Base-by-base conservation (phyloP, 2,888 invertebrate genomes). In the Neocrepidodera transversa region DNA sequence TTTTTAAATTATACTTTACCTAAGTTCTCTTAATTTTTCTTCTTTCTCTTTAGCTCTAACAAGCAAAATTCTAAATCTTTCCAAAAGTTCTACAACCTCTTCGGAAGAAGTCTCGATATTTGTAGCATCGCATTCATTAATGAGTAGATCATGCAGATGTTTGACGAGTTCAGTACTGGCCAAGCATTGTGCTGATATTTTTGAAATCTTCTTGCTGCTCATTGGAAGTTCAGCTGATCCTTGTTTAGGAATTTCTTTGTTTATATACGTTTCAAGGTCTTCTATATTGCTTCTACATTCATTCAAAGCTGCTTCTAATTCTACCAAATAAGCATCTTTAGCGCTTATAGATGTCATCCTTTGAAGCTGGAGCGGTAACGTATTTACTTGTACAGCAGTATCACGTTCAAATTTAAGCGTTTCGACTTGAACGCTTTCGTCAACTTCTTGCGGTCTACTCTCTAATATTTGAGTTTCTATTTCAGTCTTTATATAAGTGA, bases 371-470 rank as follows among this genome's bases (percentile, higher is more conserved):
- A 82, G 82, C 0, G 85, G 85, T 35, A 93, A 78, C 0, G 93
- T 94, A 73, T 93, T 88, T 1, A 93, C 93, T 82, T 94, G 93
- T 3, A 91, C 87, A 0, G 89, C 87, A 0, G 86, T 86, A 71
- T 93, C 92, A 11, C 86, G 86, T 73, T 91, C 92, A 78, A 90
- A 88, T 76, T 83, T 87, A 5, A 89, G 80, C 0, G 91, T 91
- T 63, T 92, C 88, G 7, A 91, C 90, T 80, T 92, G 85, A 1
- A 85, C 82, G 38, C 84, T 80, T 72, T 87, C 85, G 58, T 86
- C 84, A 0, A 84, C 82, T 57, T 84, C 85, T 10, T 65, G 67
- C n/a, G 64, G 70, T 42, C 71, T 70, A 23, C 71, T 71, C 10
- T 70, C 71, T 40, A 75, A 76, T 32, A 66, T 77, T 71, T 71